Percentiles rank a stretch among this genome's conserved stretches.
Conservation (phyloP, 2,113 vertebrate species). For the Scomber scombrus region DNA sequence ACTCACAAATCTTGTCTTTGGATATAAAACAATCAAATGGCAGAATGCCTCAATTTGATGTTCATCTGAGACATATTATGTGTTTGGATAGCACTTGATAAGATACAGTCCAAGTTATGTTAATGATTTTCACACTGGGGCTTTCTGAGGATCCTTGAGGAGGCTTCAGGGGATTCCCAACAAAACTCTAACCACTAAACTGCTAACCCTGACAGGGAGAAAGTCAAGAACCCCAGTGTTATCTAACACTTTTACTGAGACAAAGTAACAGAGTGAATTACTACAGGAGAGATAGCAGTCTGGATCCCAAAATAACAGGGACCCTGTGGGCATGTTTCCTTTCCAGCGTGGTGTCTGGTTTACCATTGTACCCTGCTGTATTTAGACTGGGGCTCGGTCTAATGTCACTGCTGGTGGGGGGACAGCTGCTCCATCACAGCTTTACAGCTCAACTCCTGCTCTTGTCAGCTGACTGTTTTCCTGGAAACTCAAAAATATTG, state of each 20-base stretch:
- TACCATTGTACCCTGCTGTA: constrained; percentile 81
- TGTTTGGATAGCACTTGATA: background rate
- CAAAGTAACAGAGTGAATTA: constrained; percentile 42
- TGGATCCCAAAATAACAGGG: constrained; percentile 79
- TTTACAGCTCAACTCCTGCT: constrained; percentile 72
- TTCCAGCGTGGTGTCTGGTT: constrained; percentile 77
- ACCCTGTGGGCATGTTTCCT: constrained; percentile 68
- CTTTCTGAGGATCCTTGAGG: background rate
- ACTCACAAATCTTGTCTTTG: too few relatives aligned
- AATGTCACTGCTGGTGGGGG: constrained; percentile 66
- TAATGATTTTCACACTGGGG: background rate
- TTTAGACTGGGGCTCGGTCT: constrained; percentile 78
- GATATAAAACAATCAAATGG: too few relatives aligned
- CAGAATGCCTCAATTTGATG: background rate
- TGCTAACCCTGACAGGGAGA: constrained; percentile 11
- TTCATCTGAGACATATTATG: background rate
- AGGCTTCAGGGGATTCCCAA: background rate
- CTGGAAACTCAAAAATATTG: constrained; percentile 65
- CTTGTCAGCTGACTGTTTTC: constrained; percentile 63
- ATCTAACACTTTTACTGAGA: constrained; percentile 12
- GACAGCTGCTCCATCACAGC: constrained; percentile 79
- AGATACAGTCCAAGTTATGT: background rate
- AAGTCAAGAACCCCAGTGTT: background rate
- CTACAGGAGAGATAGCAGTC: constrained; percentile 49
- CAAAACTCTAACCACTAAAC: background rate